Evolutionary conservation across 2,888 invertebrate genomes (phyloP), one percentile per base, ranked within the genome.

Genomic region (Synergus japonicus): DNA sequence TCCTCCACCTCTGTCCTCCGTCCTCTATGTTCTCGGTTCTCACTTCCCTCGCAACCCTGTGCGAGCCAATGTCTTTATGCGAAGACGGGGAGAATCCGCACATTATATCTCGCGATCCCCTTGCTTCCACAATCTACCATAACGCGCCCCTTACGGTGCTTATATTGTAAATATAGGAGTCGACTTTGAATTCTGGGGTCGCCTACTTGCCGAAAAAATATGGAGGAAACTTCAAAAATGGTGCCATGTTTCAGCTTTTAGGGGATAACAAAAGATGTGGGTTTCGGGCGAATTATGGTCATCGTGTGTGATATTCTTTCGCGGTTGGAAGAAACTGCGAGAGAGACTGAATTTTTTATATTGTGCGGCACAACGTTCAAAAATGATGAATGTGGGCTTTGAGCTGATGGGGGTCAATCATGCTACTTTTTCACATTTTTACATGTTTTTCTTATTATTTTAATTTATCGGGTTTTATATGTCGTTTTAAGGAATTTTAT

Each of bases 41-140:
- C 82, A 80, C 82, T 79, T 82, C 83, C 79, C 79, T 73, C 12
- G 10, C 60, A 60, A 58, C 41, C 67, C 46, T 46, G 18, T 0
- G 22, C 15, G 4, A 69, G 29, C 22, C 49, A 73, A 49, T 79
- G 84, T 82, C 86, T 85, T 86, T 84, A 81, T 79, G 80, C 83
- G 82, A 84, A 84, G 80, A 83, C 83, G 80, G 77, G 83, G 81
- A 79, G 76, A 78, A 73, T 73, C 54, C 54, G 54, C 73, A 73
- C 73, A 58, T 58, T 78, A 78, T 67, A 65, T 66, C 78, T 77
- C 77, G 77, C 73, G 76, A n/a, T n/a, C 63, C 80, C 49, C 65
- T 64, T 69, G 58, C 66, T 64, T 65, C 44, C 76, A 76, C 78
- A 80, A 66, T 76, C 60, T 60, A 29, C 69, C 13, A 29, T 49